Base-by-base conservation (phyloP, 2,888 invertebrate species). In the Drosophila nigricruria region DNA sequence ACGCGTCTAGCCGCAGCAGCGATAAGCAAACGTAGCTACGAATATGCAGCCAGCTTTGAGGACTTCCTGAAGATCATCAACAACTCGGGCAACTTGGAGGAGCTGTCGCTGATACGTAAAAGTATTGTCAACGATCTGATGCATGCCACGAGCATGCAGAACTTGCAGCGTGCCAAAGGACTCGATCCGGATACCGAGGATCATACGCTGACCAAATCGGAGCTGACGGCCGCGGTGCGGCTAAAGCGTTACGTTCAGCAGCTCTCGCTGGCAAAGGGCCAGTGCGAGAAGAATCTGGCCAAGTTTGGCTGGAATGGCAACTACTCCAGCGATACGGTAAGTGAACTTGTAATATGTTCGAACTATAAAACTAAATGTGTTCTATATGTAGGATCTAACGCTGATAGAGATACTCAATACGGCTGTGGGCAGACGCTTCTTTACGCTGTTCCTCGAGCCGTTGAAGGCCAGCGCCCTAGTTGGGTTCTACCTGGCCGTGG, bases 81-180 rank as follows among this genome's bases (percentile, higher is more conserved):
- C 82, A 95, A 94, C 87, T 96, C 96, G 74, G 95, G 95, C 79
- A 97, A 96, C 92, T 93, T 97, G 70, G 97, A 97, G 92, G 96
- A 97, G 79, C 94, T 98, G 47, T 96, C 97, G 91, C 95, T 96
- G 90, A 96, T 97, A 91, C 95, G 97, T 94, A 96, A 93, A 86
- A 97, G 97, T 87, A 97, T 98, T 79, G 96, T 98, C 6, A 97
- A 96, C 49, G 98, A 98, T 94, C 96, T 98, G 82, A 97, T 98
- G 96, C 97, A 98, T 94, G 97, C 97, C 0, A 97, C 98, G 18
- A 97, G 97, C 1, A 94, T 97, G 78, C 97, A 97, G 93, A 98
- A 97, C 91, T 94, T 98, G 70, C 97, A 97, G 93, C 94, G 97
- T 82, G 96, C 97, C 8, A 96, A 97, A 93, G 97, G 91, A 10